Evolutionary conservation across 2,797 vertebrate genomes (phyloP), one percentile per base, ranked within the genome.

Genomic region (Tragelaphus oryx): DNA sequence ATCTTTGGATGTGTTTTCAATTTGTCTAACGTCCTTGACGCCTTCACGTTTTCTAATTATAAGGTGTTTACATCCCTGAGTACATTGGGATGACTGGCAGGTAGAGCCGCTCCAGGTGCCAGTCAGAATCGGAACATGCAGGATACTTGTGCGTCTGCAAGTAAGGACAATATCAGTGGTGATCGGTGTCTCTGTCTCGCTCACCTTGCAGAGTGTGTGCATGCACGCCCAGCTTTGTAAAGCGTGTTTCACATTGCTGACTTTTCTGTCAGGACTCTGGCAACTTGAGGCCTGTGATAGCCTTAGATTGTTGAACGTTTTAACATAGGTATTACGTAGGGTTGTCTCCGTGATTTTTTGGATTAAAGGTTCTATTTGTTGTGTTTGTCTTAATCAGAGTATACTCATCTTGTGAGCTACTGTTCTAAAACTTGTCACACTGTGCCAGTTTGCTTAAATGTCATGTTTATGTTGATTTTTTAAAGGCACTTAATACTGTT

Each of bases 11-110:
- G 55, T 94, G 96, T 96, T 97, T 97, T 97, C 89, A 97, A 97
- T 95, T 93, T 97, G 96, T 97, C 89, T 97, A 97, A 97, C 8
- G 50, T 94, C 97, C 97, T 97, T 97, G 96, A 97, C 65, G 24
- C 95, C 97, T 97, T 97, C 96, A 97, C 97, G 11, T 89, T 96
- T 98, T 97, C 97, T 97, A 33, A 86, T 98, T 98, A 97, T 98
- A 88, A 92, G 20, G 5, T 76, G 68, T 96, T 97, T 96, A 96
- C 95, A 96, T 37, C 94, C 30, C 4, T 96, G 95, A 57, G 92
- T 86, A 18, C 97, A 98, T 84, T n/a, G 44, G 95, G 97, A 96
- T 97, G 97, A 97, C 96, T 98, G 96, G 97, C 97, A 96, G 94
- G 96, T 97, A 97, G 95, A 96, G 95, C 96, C 33, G 82, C 93